Base-by-base conservation (phyloP, 1,140 invertebrate genomes). In the Alviniconcha marisindica region DNA sequence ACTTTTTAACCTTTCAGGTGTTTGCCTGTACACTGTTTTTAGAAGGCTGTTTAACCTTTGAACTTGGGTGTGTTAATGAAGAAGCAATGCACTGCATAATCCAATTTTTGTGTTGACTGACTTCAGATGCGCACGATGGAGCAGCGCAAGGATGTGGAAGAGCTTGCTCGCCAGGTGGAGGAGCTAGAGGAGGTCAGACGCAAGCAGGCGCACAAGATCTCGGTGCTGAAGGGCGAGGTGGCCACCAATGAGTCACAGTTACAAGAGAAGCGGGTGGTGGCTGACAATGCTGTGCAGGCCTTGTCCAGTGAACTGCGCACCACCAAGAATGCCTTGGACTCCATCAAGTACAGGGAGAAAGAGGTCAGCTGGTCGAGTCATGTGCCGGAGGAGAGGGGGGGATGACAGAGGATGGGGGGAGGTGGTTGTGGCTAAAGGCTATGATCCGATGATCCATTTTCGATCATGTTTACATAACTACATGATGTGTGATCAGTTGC, bases 261-360 rank as follows among this genome's bases (percentile, higher is more conserved):
- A 0, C 83, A 88, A 51, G 91, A 93, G 81, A 92, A 90, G 71
- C 79, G 84, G 28, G 83, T 89, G 12, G 88, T 90, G 10, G 85
- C 92, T 12, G 90, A 93, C 51, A 91, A 91, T 77, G 91, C 93
- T 31, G 90, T 93, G 33, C 92, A 93, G n/a, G 90, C 92, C 12
- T 86, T 93, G 28, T 90, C 89, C 77, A 91, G 92, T 87, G 93
- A 93, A 85, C 88, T 93, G n/a, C 83, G 89, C 40, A 91, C 91
- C 51, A 92, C 92, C 7, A 93, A 93, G 86, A 89, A 87, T 56
- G 88, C 91, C 28, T 81, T 93, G n/a, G 87, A 91, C 18, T 88
- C 90, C 38, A 85, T 89, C 28, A 90, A 91, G 81, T 88, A 90
- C 73, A 90, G 92, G 85, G 93, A 93, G 83, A 91, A 91, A 87